Evolutionary conservation across 2,113 vertebrate genomes (phyloP).

Genomic region (Vulpes ferrilata): DNA sequence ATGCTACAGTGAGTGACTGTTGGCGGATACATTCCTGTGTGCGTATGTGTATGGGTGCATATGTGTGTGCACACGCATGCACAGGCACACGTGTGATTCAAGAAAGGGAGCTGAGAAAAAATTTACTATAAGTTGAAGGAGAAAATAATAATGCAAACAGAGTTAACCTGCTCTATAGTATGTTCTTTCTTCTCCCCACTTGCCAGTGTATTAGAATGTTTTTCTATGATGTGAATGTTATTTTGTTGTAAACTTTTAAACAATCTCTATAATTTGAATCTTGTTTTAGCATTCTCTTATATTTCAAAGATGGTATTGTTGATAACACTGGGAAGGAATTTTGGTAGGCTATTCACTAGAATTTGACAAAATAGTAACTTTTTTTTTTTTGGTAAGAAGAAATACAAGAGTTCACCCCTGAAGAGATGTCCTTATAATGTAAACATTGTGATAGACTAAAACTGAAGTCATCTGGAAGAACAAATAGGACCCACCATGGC

Average conservation of each 20-base stretch:
- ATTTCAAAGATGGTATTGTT: constrained; percentile 1
- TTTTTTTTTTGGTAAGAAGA: constrained; percentile 22
- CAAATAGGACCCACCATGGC: constrained; percentile 40
- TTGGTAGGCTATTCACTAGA: neutral
- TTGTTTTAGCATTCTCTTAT: neutral
- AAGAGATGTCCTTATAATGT: neutral
- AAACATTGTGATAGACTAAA: neutral
- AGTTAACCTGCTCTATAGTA: neutral
- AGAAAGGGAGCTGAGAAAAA: neutral
- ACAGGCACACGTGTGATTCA: neutral
- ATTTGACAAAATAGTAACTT: neutral
- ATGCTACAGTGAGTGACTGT: neutral
- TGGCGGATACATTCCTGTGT: neutral
- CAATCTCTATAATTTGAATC: neutral
- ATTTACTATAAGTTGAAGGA: neutral
- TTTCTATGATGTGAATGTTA: neutral
- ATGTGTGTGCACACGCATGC: neutral
- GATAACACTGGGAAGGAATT: neutral
- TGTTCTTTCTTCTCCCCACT: neutral
- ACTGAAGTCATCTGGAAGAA: neutral
- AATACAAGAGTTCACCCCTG: constrained; percentile 23
- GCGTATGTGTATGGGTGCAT: neutral
- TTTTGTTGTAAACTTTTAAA: neutral
- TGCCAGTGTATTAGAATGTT: neutral
- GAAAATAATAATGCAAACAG: neutral